Base-by-base conservation (phyloP, 2,888 invertebrate genomes). In the Ichneumoninae sp. region DNA sequence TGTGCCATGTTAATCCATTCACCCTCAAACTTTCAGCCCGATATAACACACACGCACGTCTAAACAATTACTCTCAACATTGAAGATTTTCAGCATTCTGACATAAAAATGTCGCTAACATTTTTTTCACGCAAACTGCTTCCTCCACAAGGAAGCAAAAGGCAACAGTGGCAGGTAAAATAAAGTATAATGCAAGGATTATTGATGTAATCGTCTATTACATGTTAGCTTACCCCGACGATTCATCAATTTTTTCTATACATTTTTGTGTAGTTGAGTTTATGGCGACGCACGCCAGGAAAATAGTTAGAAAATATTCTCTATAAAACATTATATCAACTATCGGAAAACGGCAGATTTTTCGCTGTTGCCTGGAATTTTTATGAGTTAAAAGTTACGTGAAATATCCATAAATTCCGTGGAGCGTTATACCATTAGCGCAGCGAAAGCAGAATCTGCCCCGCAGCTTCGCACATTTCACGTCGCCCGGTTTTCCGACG, bases 301-400 rank as follows among this genome's bases (percentile, higher is more conserved):
- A 62, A 16, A 62, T 33, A n/a, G 62, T 33, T 30, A 62, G 62
- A 16, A 30, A 62, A 30, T 6, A 30, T 33, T 30, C 33, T 26
- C 62, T 62, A 30, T 33, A 26, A 22, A 3, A 57, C 26, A 57
- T 62, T 30, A 6, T 62, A 62, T 30, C 33, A 62, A 33, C 62
- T 62, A 33, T 62, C n/a, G 33, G 62, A 30, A 30, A 62, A 62
- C 62, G 30, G 30, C 33, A 30, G 30, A 7, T 62, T 62, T 33
- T 62, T 6, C 57, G 57, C 33, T 33, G 30, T 33, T 16, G 62
- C 62, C 30, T n/a, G 62, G 33, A 62, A 62, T 62, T 62, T 62
- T 62, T 33, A 62, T 62, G 62, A 30, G 62, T 62, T 52, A 62
- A 62, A 62, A 62, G 62, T 62, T 62, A 16, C 33, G 30, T 30